Percentiles rank a stretch among this genome's conserved stretches.
Conservation (phyloP, 2,888 invertebrate species). For the Rotaria socialis region DNA sequence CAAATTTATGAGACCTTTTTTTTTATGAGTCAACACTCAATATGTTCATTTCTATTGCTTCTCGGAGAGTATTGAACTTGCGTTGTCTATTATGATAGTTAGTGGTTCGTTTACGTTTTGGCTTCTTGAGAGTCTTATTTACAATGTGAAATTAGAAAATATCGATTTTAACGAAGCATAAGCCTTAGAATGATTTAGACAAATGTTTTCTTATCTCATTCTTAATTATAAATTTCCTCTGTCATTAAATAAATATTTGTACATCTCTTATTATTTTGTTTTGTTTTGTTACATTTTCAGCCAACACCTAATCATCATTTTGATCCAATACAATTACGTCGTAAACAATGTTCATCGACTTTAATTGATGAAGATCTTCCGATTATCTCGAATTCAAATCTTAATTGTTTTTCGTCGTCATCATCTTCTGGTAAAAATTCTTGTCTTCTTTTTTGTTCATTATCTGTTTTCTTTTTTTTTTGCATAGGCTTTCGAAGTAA, state of each 20-base stretch:
- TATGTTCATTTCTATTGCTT: too few species aligned
- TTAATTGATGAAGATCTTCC: constrained; percentile 25
- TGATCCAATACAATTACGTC: constrained; percentile 34
- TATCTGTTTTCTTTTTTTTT: not conserved
- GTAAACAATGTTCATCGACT: constrained; percentile 33
- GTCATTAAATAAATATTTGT: constrained; percentile 49
- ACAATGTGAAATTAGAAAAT: too few species aligned
- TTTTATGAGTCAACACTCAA: too few species aligned
- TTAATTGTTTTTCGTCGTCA: not conserved
- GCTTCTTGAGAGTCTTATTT: too few species aligned
- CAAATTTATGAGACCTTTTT: too few species aligned
- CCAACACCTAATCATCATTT: not conserved
- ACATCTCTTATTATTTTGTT: constrained; percentile 54
- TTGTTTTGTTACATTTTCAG: not conserved
- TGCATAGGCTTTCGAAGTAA: not conserved
- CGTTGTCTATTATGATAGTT: too few species aligned
- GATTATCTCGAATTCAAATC: not conserved
- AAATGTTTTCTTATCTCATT: not conserved
- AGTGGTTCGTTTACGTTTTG: too few species aligned
- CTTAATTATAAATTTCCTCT: not conserved
- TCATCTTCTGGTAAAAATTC: not conserved
- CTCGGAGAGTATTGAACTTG: too few species aligned
- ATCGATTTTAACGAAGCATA: not conserved
- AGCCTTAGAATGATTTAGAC: not conserved
- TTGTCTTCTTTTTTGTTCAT: not conserved